Conservation (phyloP, 2,888 invertebrate species). For the Dasysyrphus albostriatus region DNA sequence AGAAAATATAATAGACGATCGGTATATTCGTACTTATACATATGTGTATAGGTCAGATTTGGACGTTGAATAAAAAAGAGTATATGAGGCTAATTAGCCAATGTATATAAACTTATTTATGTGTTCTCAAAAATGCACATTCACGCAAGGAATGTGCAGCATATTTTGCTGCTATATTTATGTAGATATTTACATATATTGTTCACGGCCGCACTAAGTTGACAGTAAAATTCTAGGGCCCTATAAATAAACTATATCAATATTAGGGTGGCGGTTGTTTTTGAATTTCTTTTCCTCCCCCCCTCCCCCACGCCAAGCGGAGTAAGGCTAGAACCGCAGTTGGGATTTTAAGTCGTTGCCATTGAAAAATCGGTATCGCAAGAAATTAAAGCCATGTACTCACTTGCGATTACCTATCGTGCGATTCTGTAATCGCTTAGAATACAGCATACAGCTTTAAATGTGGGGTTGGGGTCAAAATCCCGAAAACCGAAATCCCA, state of each 20-base stretch:
- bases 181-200: background rate
- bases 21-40: background rate
- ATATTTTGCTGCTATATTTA: constrained; percentile 6
- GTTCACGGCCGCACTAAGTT: background rate
- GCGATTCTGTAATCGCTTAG: too few relatives aligned
- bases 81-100: constrained; percentile 62
- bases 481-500: too few relatives aligned
- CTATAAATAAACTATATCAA: background rate
- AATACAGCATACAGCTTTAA: too few relatives aligned
- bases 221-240: background rate
- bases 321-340: too few relatives aligned
- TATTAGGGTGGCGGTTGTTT: too few relatives aligned
- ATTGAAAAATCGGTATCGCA: too few relatives aligned
- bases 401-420: too few relatives aligned
- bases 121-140: constrained; percentile 45
- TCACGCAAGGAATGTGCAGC: constrained; percentile 36
- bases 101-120: constrained; percentile 24
- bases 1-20: background rate
- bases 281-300: too few relatives aligned
- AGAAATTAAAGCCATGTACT: too few relatives aligned
- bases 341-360: too few relatives aligned
- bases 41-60: constrained; percentile 1
- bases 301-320: too few relatives aligned
- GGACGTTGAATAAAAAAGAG: constrained; percentile 11
- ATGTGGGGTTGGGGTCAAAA: too few relatives aligned